Conservation (phyloP, 2,888 invertebrate genomes). For the Tetragonula carbonaria region DNA sequence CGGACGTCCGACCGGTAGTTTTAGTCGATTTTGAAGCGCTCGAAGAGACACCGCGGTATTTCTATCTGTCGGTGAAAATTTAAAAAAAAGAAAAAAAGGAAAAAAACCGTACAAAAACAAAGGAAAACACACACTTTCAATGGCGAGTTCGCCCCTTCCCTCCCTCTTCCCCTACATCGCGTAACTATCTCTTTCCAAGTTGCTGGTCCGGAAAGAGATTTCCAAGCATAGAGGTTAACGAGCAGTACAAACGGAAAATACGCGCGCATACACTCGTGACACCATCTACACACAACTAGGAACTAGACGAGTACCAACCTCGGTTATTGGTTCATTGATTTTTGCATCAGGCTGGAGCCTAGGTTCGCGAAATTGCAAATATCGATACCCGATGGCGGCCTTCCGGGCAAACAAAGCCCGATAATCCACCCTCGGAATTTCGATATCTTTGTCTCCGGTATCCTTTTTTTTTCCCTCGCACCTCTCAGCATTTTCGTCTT, state of each 20-base stretch:
- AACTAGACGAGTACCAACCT: conserved; percentile 59
- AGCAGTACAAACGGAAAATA: conserved; percentile 49
- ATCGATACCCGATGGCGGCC: conserved; percentile 73
- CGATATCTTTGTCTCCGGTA: conserved; percentile 45
- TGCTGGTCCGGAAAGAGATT: conserved; percentile 60
- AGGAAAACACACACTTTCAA: conserved; percentile 10
- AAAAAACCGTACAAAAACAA: not conserved
- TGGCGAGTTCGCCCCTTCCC: conserved; percentile 9
- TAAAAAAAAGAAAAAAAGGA: no score
- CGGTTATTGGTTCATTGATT: conserved; percentile 77
- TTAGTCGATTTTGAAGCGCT: not conserved
- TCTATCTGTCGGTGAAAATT: not conserved
- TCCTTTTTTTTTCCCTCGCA: not conserved
- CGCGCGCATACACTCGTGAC: conserved; percentile 34
- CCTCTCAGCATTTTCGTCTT: not conserved
- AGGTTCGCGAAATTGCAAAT: conserved; percentile 70
- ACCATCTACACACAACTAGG: conserved; percentile 26
- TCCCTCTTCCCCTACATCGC: not conserved
- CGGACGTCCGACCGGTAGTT: not conserved
- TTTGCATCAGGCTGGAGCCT: conserved; percentile 70
- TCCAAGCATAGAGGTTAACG: conserved; percentile 57
- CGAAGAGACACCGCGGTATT: not conserved
- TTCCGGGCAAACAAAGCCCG: conserved; percentile 67
- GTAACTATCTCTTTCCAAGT: conserved; percentile 48
- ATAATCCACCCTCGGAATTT: conserved; percentile 66